These are phyloP conservation scores for Paramisgurnus dabryanus DNA, from an alignment of 2,113 vertebrate genomes.

Conservation along the genomic window DNA sequence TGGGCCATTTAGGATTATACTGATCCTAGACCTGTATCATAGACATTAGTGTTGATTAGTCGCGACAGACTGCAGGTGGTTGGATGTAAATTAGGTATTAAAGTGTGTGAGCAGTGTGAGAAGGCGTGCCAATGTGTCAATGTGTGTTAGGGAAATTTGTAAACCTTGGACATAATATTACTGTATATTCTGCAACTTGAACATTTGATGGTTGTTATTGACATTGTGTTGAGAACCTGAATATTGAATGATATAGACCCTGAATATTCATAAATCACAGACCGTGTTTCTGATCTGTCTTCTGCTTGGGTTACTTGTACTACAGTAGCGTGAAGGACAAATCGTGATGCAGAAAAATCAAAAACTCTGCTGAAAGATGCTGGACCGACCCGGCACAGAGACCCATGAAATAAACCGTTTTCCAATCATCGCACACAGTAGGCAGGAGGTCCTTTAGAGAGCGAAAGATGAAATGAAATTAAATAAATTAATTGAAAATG, in stretches of 20 bases:
- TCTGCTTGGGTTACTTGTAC: conserved; percentile 60
- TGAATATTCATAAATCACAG: conserved; percentile 13
- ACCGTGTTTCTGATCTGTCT: conserved; percentile 24
- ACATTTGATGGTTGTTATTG: background rate
- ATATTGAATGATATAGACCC: background rate
- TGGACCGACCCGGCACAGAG: conserved; percentile 59
- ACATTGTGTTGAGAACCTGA: conserved; percentile 5
- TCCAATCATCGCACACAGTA: conserved; percentile 63
- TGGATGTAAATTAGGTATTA: too few species aligned
- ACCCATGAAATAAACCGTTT: conserved; percentile 63
- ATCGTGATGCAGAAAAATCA: conserved; percentile 48
- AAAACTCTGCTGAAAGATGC: conserved; percentile 56
- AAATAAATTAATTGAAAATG: conserved; percentile 72
- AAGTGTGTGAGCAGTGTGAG: too few species aligned
- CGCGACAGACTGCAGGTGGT: too few species aligned
- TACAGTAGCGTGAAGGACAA: conserved; percentile 64
- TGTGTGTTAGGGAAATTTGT: too few species aligned
- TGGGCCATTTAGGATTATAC: too few species aligned
- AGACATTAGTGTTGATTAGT: too few species aligned
- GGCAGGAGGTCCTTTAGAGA: conserved; percentile 56
- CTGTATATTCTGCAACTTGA: background rate
- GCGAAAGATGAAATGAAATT: conserved; percentile 66
- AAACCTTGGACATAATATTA: too few species aligned
- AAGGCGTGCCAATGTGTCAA: too few species aligned
- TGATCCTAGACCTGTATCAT: too few species aligned